phyloP scores from a whole-genome alignment of 2,888 invertebrate genomes.

The Spialia ferax region DNA sequence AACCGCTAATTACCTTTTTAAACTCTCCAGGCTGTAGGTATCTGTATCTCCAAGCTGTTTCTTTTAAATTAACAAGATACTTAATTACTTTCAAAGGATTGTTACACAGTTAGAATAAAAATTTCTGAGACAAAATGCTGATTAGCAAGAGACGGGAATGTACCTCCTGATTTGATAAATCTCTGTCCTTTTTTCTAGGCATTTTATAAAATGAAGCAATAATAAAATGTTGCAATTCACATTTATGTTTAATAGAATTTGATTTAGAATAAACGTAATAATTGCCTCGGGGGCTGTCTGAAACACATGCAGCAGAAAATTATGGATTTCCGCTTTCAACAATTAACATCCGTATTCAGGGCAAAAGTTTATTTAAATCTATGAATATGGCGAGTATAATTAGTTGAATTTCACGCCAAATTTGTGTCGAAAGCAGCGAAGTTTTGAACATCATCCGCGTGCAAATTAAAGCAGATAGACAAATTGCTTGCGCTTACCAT shows the following conservation, averaged over 20 bases:
- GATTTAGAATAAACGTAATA: slow-evolving; percentile 24
- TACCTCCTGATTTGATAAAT: neutral
- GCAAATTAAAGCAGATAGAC: slow-evolving; percentile 66
- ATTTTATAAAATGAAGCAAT: neutral
- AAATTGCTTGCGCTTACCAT: slow-evolving; percentile 47
- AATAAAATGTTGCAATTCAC: neutral
- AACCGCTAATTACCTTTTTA: neutral
- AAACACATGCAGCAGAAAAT: slow-evolving; percentile 29
- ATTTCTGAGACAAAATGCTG: neutral
- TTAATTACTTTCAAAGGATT: neutral
- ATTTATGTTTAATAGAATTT: slow-evolving; percentile 1
- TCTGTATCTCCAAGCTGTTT: neutral
- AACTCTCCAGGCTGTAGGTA: neutral
- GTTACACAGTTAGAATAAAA: neutral
- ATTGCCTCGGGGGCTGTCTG: slow-evolving; percentile 19
- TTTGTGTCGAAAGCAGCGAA: slow-evolving; percentile 15
- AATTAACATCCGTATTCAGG: slow-evolving; percentile 41
- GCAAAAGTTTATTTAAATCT: slow-evolving; percentile 41
- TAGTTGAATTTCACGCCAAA: slow-evolving; percentile 15
- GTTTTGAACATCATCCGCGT: slow-evolving; percentile 44
- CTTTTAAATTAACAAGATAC: neutral
- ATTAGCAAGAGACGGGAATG: neutral
- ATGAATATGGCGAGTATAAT: slow-evolving; percentile 37
- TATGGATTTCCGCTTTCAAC: slow-evolving; percentile 30
- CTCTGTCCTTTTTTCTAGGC: neutral